A percentile compares a stretch with the other conserved stretches of the same genome.
Evolutionary conservation across 1,140 invertebrate species (phyloP).

Genomic region (Drosophila elegans): DNA sequence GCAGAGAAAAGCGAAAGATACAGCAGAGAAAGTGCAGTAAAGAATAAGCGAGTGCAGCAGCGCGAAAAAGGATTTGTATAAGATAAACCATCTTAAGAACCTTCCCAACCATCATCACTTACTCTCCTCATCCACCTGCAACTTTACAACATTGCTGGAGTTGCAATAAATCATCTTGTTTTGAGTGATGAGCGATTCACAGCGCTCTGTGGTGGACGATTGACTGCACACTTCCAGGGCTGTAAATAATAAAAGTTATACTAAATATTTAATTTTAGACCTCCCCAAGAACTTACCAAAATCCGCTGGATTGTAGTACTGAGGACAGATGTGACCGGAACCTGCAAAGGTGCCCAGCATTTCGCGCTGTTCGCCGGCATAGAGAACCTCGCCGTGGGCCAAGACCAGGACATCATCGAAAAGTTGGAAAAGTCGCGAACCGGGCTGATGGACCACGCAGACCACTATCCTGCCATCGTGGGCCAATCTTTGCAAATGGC

Average conservation of each 20-base stretch:
- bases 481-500: conserved; percentile 89
- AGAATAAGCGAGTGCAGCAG: conserved; percentile 5
- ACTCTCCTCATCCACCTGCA: conserved; percentile 62
- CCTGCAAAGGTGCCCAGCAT: conserved; percentile 85
- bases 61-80: conserved; percentile 7
- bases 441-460: conserved; percentile 96
- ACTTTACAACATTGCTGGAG: conserved; percentile 18
- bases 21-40: conserved; percentile 47
- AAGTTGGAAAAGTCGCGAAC: conserved; percentile 91
- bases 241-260: conserved; percentile 10
- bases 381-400: conserved; percentile 87
- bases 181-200: conserved; percentile 51
- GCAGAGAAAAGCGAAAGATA: conserved; percentile 51
- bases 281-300: conserved; percentile 76
- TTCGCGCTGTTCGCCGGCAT: conserved; percentile 86
- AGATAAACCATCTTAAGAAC: conserved; percentile 19
- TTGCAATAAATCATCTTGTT: conserved; percentile 53
- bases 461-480: conserved; percentile 91
- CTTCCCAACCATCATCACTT: conserved; percentile 38
- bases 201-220: conserved; percentile 47
- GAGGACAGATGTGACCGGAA: conserved; percentile 87
- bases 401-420: conserved; percentile 89
- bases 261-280: neutral
- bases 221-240: conserved; percentile 76
- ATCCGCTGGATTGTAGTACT: conserved; percentile 90